Percentiles rank a stretch among this genome's conserved stretches.
Evolutionary conservation across 2,113 vertebrate species (phyloP).

Genomic region (Malurus melanocephalus): DNA sequence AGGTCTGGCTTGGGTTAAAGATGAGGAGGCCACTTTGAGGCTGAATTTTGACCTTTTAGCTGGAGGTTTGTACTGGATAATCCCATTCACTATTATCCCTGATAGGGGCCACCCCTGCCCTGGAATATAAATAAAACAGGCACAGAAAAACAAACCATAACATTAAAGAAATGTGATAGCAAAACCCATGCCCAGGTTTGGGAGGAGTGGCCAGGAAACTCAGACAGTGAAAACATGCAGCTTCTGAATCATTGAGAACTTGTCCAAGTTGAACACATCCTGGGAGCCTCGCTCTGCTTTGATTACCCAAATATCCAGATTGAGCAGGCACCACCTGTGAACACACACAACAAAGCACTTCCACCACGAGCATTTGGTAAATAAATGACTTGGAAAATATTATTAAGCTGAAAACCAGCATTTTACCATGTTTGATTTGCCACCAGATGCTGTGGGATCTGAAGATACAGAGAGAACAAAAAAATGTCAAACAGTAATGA

Average conservation of each 20-base stretch:
- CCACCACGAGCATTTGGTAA: conserved; percentile 50
- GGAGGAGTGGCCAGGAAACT: background rate
- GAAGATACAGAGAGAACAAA: background rate
- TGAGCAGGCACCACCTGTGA: conserved; percentile 19
- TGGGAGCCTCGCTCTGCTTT: background rate
- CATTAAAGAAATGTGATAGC: background rate
- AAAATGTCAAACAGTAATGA: background rate
- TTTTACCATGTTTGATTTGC: conserved; percentile 33
- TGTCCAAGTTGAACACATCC: background rate
- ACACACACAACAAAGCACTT: conserved; percentile 17
- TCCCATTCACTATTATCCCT: background rate
- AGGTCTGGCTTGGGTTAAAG: background rate
- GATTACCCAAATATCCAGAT: conserved; percentile 11
- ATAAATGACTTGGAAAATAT: conserved; percentile 60
- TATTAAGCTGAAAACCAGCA: conserved; percentile 31
- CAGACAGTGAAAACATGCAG: background rate
- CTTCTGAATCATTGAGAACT: background rate
- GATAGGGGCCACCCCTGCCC: background rate
- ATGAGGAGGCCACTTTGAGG: background rate
- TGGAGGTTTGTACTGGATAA: background rate
- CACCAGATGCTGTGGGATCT: conserved; percentile 46
- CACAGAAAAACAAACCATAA: background rate
- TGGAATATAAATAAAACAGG: background rate
- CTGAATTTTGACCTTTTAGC: background rate
- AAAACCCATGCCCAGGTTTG: background rate